These are phyloP conservation scores for Cottus gobio DNA, from an alignment of 2,113 vertebrate species.

Conservation along the genomic window DNA sequence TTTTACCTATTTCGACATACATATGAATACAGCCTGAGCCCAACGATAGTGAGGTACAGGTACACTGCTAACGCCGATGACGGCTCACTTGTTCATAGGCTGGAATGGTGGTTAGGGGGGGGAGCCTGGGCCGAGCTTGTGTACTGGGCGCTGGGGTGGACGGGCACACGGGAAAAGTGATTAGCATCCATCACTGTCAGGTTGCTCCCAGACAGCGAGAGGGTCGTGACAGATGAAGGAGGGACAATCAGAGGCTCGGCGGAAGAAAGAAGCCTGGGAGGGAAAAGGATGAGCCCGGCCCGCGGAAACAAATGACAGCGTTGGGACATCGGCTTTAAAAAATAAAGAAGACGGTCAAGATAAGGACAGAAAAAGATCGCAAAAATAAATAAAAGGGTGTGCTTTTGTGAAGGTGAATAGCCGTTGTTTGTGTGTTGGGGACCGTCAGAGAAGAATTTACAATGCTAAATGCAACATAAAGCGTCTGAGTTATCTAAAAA, in stretches of 20 bases:
- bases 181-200: constrained; percentile 78
- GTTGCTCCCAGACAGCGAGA: constrained; percentile 54
- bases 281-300: constrained; percentile 3
- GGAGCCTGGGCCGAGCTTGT: constrained; percentile 23
- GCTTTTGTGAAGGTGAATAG: constrained; percentile 31
- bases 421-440: neutral
- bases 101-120: neutral
- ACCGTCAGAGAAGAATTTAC: neutral
- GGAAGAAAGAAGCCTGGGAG: constrained; percentile 39
- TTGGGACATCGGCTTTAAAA: constrained; percentile 25
- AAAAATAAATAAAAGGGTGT: neutral
- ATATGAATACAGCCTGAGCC: neutral
- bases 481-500: neutral
- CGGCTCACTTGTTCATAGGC: constrained; percentile 37
- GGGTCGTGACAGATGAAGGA: constrained; percentile 67
- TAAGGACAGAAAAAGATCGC: neutral
- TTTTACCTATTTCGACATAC: neutral
- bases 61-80: neutral
- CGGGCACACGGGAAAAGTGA: constrained; percentile 60
- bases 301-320: constrained; percentile 19
- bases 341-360: constrained; percentile 42
- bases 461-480: neutral
- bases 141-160: constrained; percentile 31
- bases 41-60: neutral
- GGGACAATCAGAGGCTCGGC: constrained; percentile 49